Evolutionary conservation across 2,888 invertebrate species (phyloP).

Genomic region (Phaonia tiefii): DNA sequence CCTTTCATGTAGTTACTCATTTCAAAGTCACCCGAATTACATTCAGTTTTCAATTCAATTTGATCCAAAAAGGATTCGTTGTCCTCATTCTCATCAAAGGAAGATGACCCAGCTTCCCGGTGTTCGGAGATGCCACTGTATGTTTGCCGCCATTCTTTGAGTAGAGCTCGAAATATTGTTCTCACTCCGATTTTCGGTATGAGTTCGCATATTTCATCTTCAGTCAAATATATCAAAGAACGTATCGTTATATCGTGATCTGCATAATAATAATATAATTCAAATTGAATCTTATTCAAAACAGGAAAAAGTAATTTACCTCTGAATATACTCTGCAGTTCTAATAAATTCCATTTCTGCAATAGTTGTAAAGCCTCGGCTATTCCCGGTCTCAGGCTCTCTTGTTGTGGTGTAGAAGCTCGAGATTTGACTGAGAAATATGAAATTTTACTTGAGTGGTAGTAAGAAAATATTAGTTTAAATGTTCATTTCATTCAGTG

Average conservation of each 20-base stretch:
- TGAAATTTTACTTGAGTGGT: too few species aligned
- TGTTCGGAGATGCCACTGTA: constrained; percentile 30
- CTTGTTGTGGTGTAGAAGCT: constrained; percentile 52
- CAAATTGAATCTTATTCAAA: not conserved
- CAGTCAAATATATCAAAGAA: constrained; percentile 69
- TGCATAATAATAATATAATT: constrained; percentile 17
- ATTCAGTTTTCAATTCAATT: constrained; percentile 62
- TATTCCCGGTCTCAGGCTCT: constrained; percentile 39
- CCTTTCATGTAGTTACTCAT: not conserved
- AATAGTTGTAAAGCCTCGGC: constrained; percentile 62
- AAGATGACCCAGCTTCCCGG: not conserved
- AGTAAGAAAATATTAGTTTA: too few species aligned
- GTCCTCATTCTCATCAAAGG: constrained; percentile 58
- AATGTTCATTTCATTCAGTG: too few species aligned
- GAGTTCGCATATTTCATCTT: constrained; percentile 69
- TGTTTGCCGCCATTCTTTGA: constrained; percentile 66
- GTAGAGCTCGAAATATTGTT: constrained; percentile 70
- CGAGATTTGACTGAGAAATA: constrained; percentile 56
- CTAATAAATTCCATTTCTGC: constrained; percentile 66
- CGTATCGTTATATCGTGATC: constrained; percentile 67
- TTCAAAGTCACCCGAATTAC: constrained; percentile 33
- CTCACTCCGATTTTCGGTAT: constrained; percentile 72
- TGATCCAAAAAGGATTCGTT: constrained; percentile 58
- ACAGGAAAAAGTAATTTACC: constrained; percentile 46
- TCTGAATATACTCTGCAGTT: constrained; percentile 59